Conservation (phyloP, 2,113 vertebrate genomes). For the Stictonetta naevosa region DNA sequence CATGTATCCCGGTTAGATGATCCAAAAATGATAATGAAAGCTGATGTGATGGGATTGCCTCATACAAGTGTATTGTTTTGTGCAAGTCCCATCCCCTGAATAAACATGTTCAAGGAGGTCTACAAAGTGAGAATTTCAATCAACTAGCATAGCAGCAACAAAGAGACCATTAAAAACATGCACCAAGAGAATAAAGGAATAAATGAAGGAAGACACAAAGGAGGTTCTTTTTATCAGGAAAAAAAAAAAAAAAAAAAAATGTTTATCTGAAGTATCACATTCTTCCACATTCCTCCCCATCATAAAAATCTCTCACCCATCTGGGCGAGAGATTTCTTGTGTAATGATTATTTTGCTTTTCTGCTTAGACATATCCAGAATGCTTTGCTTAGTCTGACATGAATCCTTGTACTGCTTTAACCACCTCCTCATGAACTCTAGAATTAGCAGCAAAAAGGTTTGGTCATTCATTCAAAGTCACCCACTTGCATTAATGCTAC, state of each 20-base stretch:
- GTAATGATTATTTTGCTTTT: background rate
- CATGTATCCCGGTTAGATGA: background rate
- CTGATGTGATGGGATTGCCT: constrained; percentile 48
- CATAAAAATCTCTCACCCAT: background rate
- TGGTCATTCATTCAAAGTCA: background rate
- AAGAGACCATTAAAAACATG: background rate
- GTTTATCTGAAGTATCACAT: background rate
- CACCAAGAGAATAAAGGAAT: background rate
- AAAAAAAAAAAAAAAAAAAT: background rate
- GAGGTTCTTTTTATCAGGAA: background rate
- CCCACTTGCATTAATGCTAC: background rate
- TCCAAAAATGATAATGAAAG: constrained; percentile 42
- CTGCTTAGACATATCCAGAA: background rate
- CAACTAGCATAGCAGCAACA: background rate
- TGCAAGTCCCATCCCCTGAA: constrained; percentile 19
- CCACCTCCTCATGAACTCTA: background rate
- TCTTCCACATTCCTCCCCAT: background rate
- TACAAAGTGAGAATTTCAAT: constrained; percentile 48
- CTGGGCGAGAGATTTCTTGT: background rate
- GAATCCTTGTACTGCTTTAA: background rate
- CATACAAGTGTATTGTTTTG: constrained; percentile 46
- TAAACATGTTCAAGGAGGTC: constrained; percentile 23
- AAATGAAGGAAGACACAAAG: background rate
- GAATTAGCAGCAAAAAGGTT: background rate
- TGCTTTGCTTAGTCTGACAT: background rate